A percentile compares a stretch with the other conserved stretches of the same genome.
phyloP scores from a whole-genome alignment of 2,113 vertebrate genomes.

The Narcine bancroftii region DNA sequence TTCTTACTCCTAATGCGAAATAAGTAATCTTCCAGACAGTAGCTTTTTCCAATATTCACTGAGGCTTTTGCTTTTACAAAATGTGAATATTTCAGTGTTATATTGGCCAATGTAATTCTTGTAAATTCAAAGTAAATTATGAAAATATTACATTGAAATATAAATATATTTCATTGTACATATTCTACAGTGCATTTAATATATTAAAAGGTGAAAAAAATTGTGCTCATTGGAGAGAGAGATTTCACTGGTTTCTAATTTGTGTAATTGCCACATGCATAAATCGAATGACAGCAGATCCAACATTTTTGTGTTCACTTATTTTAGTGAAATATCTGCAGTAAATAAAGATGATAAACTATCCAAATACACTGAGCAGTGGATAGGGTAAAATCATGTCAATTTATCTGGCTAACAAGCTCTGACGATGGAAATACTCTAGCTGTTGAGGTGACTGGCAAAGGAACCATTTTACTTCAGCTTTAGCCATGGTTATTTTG shows the following conservation, averaged over 20 bases:
- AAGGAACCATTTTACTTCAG: neutral
- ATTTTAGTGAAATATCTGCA: neutral
- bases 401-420: neutral
- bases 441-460: neutral
- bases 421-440: neutral
- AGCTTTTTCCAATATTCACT: slow-evolving; percentile 13
- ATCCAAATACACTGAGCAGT: neutral
- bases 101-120: neutral
- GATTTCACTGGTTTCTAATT: neutral
- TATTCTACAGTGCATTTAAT: neutral
- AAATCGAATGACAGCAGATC: neutral
- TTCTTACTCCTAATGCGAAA: neutral
- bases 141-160: neutral
- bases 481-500: neutral
- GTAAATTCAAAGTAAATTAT: neutral
- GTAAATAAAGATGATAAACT: neutral
- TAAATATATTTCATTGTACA: neutral
- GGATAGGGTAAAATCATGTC: neutral
- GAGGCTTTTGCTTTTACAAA: neutral
- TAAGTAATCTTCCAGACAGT: neutral
- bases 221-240: neutral
- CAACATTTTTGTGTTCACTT: neutral
- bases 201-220: neutral
- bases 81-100: neutral
- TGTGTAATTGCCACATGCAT: neutral